Evolutionary conservation across 2,113 vertebrate species (phyloP).

Genomic region (Burhinus oedicnemus): DNA sequence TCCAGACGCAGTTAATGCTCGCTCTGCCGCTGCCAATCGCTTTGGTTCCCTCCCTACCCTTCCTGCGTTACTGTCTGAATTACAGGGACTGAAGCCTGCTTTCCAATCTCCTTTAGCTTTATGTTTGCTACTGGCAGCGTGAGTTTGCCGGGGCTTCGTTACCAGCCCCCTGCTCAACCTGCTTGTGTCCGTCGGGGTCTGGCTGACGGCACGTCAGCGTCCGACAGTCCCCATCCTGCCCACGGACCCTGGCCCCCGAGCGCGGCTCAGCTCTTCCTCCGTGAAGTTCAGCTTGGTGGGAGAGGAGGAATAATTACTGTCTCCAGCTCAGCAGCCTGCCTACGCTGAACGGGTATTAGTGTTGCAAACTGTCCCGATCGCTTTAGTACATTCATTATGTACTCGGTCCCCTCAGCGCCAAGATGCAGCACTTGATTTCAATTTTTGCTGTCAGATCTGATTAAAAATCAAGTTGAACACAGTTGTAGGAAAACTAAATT

Average conservation of each 20-base stretch:
- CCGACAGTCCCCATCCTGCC: accelerated
- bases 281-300: slow-evolving; percentile 3
- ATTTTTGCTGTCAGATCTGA: slow-evolving; percentile 78
- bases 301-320: slow-evolving; percentile 64
- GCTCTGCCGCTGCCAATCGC: not conserved
- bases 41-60: not conserved
- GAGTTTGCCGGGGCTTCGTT: not conserved
- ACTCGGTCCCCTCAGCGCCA: slow-evolving; percentile 51
- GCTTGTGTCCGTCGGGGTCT: accelerated
- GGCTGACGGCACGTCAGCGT: no score
- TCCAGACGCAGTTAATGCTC: not conserved
- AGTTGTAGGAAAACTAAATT: slow-evolving; percentile 75
- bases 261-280: not conserved
- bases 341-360: slow-evolving; percentile 28
- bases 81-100: not conserved
- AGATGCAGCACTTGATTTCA: slow-evolving; percentile 71
- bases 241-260: not conserved
- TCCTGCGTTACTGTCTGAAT: not conserved
- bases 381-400: slow-evolving; percentile 32
- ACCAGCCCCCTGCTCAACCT: not conserved
- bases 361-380: slow-evolving; percentile 45
- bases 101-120: not conserved
- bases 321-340: slow-evolving; percentile 64
- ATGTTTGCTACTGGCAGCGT: accelerated
- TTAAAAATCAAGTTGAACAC: slow-evolving; percentile 80